Conservation (phyloP, 1,140 invertebrate genomes). For the Catajapyx aquilonaris region DNA sequence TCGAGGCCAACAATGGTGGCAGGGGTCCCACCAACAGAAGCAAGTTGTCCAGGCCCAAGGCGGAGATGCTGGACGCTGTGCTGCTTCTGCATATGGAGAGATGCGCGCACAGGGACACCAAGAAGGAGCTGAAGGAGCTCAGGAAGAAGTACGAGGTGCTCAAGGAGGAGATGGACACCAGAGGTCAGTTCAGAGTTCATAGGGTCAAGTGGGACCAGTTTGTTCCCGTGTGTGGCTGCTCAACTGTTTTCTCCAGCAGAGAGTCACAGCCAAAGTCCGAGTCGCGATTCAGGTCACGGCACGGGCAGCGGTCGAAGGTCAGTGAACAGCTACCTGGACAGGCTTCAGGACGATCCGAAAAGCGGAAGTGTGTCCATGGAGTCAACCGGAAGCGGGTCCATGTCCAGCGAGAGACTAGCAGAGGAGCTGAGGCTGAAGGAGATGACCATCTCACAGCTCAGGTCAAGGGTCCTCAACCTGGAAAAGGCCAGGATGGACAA, state of each 20-base stretch:
- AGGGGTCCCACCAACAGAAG: too few relatives aligned
- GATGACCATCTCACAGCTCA: slow-evolving; percentile 15
- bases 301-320: background rate
- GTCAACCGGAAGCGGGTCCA: background rate
- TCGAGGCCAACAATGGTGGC: too few relatives aligned
- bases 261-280: background rate
- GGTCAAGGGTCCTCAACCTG: slow-evolving; percentile 14
- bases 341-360: background rate
- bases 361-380: background rate
- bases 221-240: too few relatives aligned
- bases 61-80: slow-evolving; percentile 11
- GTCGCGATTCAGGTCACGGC: background rate
- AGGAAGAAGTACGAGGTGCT: slow-evolving; percentile 17
- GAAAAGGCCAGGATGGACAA: slow-evolving; percentile 17
- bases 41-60: too few relatives aligned
- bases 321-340: background rate
- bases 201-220: too few relatives aligned
- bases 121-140: slow-evolving; percentile 15
- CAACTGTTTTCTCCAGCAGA: background rate
- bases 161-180: slow-evolving; percentile 13
- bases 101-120: slow-evolving; percentile 14
- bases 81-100: slow-evolving; percentile 16
- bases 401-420: background rate
- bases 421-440: slow-evolving; percentile 11
- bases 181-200: too few relatives aligned